Evolutionary conservation across 2,888 invertebrate genomes (phyloP).

Genomic region (Poecilus cupreus): DNA sequence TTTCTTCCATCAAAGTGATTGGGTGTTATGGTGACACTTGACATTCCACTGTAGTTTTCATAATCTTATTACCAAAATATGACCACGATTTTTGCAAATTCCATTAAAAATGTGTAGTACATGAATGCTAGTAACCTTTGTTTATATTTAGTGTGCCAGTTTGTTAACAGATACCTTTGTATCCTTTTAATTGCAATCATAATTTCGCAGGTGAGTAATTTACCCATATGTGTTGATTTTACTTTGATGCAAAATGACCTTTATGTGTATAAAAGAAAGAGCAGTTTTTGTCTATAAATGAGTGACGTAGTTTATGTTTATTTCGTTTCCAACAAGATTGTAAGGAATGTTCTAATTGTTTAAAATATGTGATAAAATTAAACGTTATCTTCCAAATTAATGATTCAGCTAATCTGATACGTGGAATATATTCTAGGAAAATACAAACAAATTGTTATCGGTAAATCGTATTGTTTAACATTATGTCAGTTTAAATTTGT

Average conservation of each 20-base stretch:
- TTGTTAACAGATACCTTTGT: constrained; percentile 2
- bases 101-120: constrained; percentile 36
- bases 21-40: constrained; percentile 53
- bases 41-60: constrained; percentile 50
- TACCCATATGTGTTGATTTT: constrained; percentile 52
- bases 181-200: not conserved
- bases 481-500: too few relatives aligned
- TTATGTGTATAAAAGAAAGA: not conserved
- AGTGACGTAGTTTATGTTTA: not conserved
- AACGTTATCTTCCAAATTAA: not conserved
- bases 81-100: constrained; percentile 18
- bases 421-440: not conserved
- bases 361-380: not conserved
- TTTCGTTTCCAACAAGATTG: not conserved
- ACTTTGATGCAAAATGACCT: constrained; percentile 50
- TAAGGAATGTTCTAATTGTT: not conserved
- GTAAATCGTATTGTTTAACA: not conserved
- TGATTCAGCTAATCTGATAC: not conserved
- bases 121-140: constrained; percentile 13
- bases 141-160: constrained; percentile 14
- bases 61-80: constrained; percentile 45
- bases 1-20: constrained; percentile 24
- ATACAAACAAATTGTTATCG: not conserved
- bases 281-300: not conserved
- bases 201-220: constrained; percentile 48